Evolutionary conservation across 2,797 vertebrate genomes (phyloP).

Genomic region (Graptemys geographica): DNA sequence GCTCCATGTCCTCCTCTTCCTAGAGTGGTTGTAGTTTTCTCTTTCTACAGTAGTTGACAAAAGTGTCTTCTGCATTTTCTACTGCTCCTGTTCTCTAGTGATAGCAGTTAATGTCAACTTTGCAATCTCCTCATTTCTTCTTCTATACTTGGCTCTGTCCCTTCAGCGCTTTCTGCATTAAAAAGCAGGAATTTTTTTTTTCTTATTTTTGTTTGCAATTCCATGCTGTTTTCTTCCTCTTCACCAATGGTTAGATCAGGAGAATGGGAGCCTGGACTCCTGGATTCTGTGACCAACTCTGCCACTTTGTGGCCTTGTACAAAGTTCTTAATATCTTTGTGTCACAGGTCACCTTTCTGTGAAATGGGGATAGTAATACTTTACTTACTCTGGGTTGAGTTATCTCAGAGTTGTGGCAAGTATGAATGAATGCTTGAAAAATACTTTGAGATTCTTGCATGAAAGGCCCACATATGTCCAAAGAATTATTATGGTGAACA

Average conservation of each 20-base stretch:
- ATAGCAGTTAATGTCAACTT: conserved; percentile 34
- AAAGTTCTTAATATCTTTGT: not conserved
- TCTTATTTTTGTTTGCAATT: not conserved
- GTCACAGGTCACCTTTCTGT: not conserved
- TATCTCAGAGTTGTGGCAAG: not conserved
- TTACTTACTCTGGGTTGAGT: not conserved
- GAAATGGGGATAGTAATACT: not conserved
- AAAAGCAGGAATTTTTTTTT: not conserved
- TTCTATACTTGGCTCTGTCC: not conserved
- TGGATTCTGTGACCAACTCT: not conserved
- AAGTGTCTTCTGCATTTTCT: conserved; percentile 60
- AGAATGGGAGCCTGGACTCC: not conserved
- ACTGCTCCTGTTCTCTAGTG: conserved; percentile 26
- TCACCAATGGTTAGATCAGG: not conserved
- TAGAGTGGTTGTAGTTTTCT: conserved; percentile 59
- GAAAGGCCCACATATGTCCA: not conserved
- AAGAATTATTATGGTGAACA: not conserved
- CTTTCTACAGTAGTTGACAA: conserved; percentile 66
- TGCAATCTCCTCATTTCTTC: conserved; percentile 28
- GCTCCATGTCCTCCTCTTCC: conserved; percentile 47
- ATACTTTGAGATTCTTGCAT: not conserved
- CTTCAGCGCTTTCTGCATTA: not conserved
- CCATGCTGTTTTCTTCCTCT: not conserved
- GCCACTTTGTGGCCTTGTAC: not conserved
- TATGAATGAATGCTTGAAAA: not conserved